Conservation (phyloP, 1,140 invertebrate genomes). For the Akabosia matsudoensis region DNA sequence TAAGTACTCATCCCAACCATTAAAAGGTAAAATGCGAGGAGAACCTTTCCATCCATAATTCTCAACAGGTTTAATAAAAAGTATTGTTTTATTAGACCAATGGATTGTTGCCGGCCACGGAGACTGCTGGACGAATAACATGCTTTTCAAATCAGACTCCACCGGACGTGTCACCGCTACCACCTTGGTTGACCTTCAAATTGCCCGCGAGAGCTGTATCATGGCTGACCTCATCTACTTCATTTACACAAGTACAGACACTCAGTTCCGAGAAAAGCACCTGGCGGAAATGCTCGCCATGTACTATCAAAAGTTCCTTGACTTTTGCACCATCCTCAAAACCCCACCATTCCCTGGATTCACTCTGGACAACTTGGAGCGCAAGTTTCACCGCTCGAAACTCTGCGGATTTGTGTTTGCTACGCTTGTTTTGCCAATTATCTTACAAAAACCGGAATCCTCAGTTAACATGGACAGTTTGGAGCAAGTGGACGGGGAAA, state of each 20-base stretch:
- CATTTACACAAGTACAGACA: conserved; percentile 35
- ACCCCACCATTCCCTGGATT: conserved; percentile 24
- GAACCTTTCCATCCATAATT: not conserved
- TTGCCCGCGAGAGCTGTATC: conserved; percentile 29
- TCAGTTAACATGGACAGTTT: conserved; percentile 24
- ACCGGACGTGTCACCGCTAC: conserved; percentile 16
- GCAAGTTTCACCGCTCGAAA: conserved; percentile 27
- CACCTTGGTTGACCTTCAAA: conserved; percentile 40
- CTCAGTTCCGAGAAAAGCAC: conserved; percentile 1
- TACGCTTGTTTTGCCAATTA: conserved; percentile 26
- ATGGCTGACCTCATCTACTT: conserved; percentile 38
- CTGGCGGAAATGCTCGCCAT: conserved; percentile 20
- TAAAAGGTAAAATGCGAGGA: not conserved
- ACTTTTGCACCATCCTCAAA: conserved; percentile 17
- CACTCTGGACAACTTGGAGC: conserved; percentile 19
- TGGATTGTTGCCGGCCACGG: conserved; percentile 14
- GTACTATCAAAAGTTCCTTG: conserved; percentile 31
- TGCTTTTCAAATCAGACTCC: conserved; percentile 36
- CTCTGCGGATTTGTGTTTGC: conserved; percentile 30
- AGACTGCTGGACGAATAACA: conserved; percentile 42
- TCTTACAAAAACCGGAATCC: conserved; percentile 29
- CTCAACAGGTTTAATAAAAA: not conserved
- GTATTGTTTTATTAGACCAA: conserved; percentile 12
- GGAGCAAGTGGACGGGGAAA: conserved; percentile 6
- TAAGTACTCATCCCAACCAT: not conserved